These are phyloP conservation scores for Calycopis cecrops DNA, from an alignment of 1,140 invertebrate species.

Conservation along the genomic window DNA sequence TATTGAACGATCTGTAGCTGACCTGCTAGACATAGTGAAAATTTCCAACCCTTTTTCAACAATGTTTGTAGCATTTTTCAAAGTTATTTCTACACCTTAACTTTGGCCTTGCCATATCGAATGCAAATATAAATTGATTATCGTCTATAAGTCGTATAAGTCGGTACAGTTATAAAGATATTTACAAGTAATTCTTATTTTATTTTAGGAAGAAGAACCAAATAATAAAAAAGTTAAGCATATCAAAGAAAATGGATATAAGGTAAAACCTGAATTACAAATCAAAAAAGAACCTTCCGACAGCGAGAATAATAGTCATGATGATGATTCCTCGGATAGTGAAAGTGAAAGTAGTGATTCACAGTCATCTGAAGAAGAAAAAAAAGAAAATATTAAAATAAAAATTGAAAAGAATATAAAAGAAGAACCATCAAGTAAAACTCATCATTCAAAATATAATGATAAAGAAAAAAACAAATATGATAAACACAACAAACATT, in stretches of 20 bases:
- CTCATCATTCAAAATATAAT: slow-evolving; percentile 40
- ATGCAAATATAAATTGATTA: no score
- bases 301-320: slow-evolving; percentile 44
- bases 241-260: slow-evolving; percentile 43
- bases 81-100: no score
- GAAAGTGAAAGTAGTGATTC: slow-evolving; percentile 54
- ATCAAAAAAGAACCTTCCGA: slow-evolving; percentile 41
- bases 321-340: slow-evolving; percentile 49
- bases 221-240: slow-evolving; percentile 47
- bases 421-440: slow-evolving; percentile 29
- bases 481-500: slow-evolving; percentile 34
- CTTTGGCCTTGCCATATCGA: no score
- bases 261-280: slow-evolving; percentile 36
- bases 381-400: slow-evolving; percentile 35
- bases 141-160: no score
- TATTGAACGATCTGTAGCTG: no score
- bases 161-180: no score
- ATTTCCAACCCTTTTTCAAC: no score
- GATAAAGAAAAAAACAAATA: slow-evolving; percentile 35
- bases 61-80: no score
- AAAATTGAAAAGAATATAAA: slow-evolving; percentile 31
- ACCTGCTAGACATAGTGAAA: no score
- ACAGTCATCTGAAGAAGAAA: slow-evolving; percentile 46
- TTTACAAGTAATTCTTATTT: not conserved
- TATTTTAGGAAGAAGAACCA: slow-evolving; percentile 48